These are phyloP conservation scores for Globicephala melas DNA, from an alignment of 2,113 vertebrate genomes.

Conservation along the genomic window DNA sequence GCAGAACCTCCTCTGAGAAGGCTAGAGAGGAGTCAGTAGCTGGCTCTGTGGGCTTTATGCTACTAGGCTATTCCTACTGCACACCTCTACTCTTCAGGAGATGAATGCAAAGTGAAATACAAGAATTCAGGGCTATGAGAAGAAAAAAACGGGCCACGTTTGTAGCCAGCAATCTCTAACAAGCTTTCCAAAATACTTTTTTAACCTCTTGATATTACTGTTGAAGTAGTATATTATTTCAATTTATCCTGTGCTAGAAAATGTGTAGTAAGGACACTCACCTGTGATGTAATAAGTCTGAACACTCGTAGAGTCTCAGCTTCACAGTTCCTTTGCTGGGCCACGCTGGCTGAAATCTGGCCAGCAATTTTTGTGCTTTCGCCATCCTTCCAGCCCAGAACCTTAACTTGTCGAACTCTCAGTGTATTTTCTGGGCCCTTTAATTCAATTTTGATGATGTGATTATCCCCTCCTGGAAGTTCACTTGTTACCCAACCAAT, in stretches of 20 bases:
- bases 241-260: background rate
- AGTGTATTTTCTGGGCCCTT: constrained; percentile 98
- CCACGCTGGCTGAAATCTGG: constrained; percentile 95
- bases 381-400: constrained; percentile 97
- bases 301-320: constrained; percentile 96
- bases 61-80: background rate
- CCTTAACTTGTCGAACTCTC: constrained; percentile 97
- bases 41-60: background rate
- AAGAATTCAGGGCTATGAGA: background rate
- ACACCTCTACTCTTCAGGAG: background rate
- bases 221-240: background rate
- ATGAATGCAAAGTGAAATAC: background rate
- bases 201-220: background rate
- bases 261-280: constrained; percentile 63
- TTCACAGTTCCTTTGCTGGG: constrained; percentile 98
- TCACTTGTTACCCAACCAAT: constrained; percentile 99
- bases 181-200: background rate
- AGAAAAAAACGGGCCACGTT: background rate
- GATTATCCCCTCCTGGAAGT: constrained; percentile 95
- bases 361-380: constrained; percentile 97
- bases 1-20: background rate
- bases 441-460: constrained; percentile 97
- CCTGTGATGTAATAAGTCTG: constrained; percentile 98
- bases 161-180: background rate
- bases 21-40: background rate